Percentiles rank a stretch among this genome's conserved stretches.
phyloP scores from a whole-genome alignment of 2,113 vertebrate species.

The Acanthisitta chloris region DNA sequence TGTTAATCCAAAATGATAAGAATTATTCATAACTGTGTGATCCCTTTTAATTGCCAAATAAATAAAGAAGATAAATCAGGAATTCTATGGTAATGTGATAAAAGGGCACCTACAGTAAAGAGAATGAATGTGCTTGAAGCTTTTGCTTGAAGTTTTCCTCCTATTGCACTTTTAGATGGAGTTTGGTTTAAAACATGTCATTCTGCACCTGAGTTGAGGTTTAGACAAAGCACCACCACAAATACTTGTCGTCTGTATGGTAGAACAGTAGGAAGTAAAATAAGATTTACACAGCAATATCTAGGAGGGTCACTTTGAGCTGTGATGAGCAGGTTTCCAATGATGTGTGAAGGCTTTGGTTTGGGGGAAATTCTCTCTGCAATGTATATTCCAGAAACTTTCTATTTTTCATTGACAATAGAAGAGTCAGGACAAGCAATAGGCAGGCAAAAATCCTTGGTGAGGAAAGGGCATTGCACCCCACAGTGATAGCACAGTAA shows the following conservation, averaged over 20 bases:
- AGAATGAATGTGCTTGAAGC: not conserved
- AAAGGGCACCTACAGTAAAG: not conserved
- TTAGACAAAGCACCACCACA: not conserved
- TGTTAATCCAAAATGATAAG: not conserved
- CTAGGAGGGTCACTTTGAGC: rapidly evolving
- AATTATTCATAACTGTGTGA: not conserved
- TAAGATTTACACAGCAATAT: not conserved
- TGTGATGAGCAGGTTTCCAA: not conserved
- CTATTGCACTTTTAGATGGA: not conserved
- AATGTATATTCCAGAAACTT: not conserved
- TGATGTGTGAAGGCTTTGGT: not conserved
- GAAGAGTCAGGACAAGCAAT: not conserved
- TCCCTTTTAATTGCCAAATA: not conserved
- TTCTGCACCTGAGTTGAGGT: not conserved
- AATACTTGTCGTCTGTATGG: not conserved
- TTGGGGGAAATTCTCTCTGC: not conserved
- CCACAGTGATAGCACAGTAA: rapidly evolving
- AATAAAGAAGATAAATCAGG: not conserved
- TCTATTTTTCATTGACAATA: not conserved
- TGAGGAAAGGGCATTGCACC: not conserved
- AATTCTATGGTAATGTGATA: not conserved
- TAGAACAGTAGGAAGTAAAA: not conserved
- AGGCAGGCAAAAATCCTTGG: too few species aligned
- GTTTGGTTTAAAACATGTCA: not conserved
- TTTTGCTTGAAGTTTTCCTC: not conserved